phyloP scores from a whole-genome alignment of 2,113 vertebrate species.

The Platycercus adscitus region DNA sequence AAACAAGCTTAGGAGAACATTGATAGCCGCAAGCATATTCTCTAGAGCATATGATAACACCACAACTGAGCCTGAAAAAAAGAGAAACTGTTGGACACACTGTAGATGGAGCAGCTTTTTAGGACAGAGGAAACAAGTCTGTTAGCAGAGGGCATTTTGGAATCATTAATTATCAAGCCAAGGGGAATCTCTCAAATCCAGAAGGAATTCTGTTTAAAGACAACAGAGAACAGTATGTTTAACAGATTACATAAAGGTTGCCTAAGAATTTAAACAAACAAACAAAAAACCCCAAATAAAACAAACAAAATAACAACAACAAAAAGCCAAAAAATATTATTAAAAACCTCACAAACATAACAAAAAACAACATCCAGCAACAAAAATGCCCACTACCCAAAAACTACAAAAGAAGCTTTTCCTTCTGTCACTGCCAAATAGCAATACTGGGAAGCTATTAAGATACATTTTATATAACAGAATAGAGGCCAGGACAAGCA shows the following conservation, averaged over 20 bases:
- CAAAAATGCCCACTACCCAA: not conserved
- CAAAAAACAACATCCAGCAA: not conserved
- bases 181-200: not conserved
- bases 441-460: not conserved
- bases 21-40: not conserved
- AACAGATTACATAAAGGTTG: not conserved
- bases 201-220: not conserved
- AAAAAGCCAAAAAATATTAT: not conserved
- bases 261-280: not conserved
- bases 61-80: not conserved
- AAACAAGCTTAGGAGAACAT: not conserved
- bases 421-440: not conserved
- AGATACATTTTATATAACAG: not conserved
- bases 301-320: not conserved
- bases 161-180: not conserved
- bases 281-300: not conserved
- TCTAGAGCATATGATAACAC: not conserved
- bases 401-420: not conserved
- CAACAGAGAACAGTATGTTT: not conserved
- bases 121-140: not conserved
- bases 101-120: not conserved
- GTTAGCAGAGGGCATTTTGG: not conserved
- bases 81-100: not conserved
- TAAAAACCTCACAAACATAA: rapidly evolving
- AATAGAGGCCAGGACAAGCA: not conserved